Base-by-base conservation (phyloP, 2,888 invertebrate species). In the Metellina segmentata region DNA sequence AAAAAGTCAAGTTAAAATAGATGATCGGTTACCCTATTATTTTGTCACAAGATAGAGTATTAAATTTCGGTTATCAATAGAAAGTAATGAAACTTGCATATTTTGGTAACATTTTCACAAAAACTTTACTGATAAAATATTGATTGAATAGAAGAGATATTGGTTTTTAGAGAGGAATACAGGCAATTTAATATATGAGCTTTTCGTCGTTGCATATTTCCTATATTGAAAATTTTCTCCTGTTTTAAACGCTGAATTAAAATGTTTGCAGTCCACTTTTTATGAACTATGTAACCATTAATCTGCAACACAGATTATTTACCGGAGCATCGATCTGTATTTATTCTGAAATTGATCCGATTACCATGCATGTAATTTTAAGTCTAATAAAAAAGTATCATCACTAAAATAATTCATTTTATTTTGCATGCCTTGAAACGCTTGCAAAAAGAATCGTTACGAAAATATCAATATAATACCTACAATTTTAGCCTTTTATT, bases 141-240 rank as follows among this genome's bases (percentile, higher is more conserved):
- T 75, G 75, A 49, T 75, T 75, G 75, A 75, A 75, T 48, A 75
- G 51, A 75, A 48, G 75, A 49, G 75, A 48, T 49, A 75, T 75
- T 75, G 75, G 51, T 75, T 75, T 75, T 49, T 48, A 49, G 48
- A 75, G 48, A 49, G 75, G 75, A 34, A n/a, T 48, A 20, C 75
- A 61, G 16, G 61, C 75, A 48, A n/a, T 49, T 75, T 75, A 75
- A 75, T 75, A 61, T 61, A 61, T 61, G 61, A 16, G 11, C 6
- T 61, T 61, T 61, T 61, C 9, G 11, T 11, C 61, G 5, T 61
- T 61, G 34, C 34, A 34, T 34, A 34, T 34, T 16, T 61, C 61
- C 61, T 61, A 61, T 61, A 61, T 61, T 61, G 61, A 61, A 61
- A 61, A 9, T 16, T 16, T 61, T 61, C 61, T 4, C 61, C 13